These are phyloP conservation scores for Heterodera filipjevi DNA, from an alignment of 2,888 invertebrate genomes.

Conservation along the genomic window DNA sequence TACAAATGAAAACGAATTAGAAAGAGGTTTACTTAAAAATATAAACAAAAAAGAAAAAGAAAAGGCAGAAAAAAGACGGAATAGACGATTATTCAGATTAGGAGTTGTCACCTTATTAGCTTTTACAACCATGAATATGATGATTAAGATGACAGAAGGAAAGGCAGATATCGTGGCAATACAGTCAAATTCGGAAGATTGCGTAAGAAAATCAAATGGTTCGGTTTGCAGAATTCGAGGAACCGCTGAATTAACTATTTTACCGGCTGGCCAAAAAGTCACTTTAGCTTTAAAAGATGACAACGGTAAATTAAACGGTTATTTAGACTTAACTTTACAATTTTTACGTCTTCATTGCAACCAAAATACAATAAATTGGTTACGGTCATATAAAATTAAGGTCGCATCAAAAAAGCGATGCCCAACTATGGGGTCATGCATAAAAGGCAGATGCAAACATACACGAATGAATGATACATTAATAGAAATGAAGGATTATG, in stretches of 20 bases:
- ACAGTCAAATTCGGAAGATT: slow-evolving; percentile 10
- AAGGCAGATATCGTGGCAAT: background rate
- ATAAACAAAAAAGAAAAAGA: background rate
- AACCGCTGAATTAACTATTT: background rate
- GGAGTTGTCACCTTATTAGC: background rate
- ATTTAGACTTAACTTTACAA: background rate
- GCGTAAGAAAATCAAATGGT: background rate
- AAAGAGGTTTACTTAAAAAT: background rate
- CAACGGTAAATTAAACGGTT: background rate
- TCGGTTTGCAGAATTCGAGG: background rate
- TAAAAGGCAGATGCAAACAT: background rate
- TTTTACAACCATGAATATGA: background rate
- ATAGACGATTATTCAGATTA: background rate
- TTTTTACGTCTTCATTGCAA: background rate
- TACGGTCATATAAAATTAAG: slow-evolving; percentile 1
- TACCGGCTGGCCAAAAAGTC: background rate
- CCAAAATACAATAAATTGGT: background rate
- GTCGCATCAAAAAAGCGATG: background rate
- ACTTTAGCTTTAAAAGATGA: slow-evolving; percentile 8
- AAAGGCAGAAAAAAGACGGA: background rate
- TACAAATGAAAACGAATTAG: background rate
- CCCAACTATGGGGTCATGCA: background rate
- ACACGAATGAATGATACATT: background rate
- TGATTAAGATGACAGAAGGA: no score
- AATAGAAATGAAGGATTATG: background rate